These are phyloP conservation scores for Pseudomyrmex cubaensis DNA, from an alignment of 1,140 invertebrate genomes.

Conservation along the genomic window DNA sequence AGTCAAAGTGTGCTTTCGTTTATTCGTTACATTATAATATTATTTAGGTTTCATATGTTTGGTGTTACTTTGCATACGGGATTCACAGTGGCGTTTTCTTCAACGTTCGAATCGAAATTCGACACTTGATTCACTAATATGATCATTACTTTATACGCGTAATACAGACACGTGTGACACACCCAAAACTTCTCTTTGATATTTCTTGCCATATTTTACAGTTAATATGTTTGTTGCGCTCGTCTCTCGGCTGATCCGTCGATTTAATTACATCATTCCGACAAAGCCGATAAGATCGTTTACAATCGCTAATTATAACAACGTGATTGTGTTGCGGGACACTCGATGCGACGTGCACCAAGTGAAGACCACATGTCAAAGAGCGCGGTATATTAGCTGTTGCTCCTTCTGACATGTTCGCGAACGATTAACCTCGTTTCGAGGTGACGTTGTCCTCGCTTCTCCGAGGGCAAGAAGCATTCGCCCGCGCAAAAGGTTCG, in stretches of 20 bases:
- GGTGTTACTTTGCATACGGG: too few relatives aligned
- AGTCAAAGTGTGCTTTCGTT: too few relatives aligned
- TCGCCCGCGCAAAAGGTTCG: not conserved
- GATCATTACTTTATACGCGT: not conserved
- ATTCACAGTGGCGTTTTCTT: too few relatives aligned
- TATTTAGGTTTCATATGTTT: too few relatives aligned
- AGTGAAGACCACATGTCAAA: constrained; percentile 30
- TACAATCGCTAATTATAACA: constrained; percentile 30
- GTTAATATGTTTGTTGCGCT: not conserved
- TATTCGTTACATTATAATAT: too few relatives aligned
- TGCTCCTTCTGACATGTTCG: constrained; percentile 59
- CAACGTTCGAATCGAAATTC: too few relatives aligned
- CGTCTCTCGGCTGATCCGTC: not conserved
- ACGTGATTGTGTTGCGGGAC: constrained; percentile 19
- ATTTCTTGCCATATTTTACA: not conserved
- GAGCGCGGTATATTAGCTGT: not conserved
- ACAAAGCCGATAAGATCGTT: constrained; percentile 4
- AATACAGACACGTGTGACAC: not conserved
- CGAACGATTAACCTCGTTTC: constrained; percentile 80
- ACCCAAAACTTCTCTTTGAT: not conserved
- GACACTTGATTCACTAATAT: too few relatives aligned
- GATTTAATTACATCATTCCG: constrained; percentile 34
- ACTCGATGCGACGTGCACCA: not conserved
- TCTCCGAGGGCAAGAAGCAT: constrained; percentile 56
- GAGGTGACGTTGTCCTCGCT: constrained; percentile 76